phyloP scores from a whole-genome alignment of 2,888 invertebrate species.

The Thelaira solivaga region DNA sequence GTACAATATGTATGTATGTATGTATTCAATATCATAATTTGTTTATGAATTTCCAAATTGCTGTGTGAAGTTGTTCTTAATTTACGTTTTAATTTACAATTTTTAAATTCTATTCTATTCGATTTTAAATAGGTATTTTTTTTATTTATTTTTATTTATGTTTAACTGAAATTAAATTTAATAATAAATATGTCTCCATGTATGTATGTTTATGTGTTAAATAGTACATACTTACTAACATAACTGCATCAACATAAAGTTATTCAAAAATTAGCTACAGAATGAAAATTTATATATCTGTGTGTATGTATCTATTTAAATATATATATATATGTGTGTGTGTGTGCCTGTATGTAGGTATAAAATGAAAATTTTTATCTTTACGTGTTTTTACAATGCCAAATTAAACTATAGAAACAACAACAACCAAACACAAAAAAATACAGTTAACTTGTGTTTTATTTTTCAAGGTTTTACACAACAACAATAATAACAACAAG shows the following conservation, averaged over 20 bases:
- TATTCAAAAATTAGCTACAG: conserved; percentile 3
- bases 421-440: conserved; percentile 42
- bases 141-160: not conserved
- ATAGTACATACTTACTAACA: not conserved
- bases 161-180: conserved; percentile 1
- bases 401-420: conserved; percentile 46
- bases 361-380: conserved; percentile 61
- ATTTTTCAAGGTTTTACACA: conserved; percentile 63
- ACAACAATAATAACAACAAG: conserved; percentile 49
- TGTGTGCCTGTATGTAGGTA: too few relatives aligned
- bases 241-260: conserved; percentile 11
- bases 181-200: conserved; percentile 17
- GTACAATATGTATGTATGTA: not conserved
- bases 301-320: too few relatives aligned
- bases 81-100: not conserved
- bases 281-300: too few relatives aligned
- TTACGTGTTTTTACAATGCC: conserved; percentile 67
- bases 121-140: conserved; percentile 4
- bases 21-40: too few relatives aligned
- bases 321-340: too few relatives aligned
- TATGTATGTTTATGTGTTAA: conserved; percentile 42
- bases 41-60: not conserved
- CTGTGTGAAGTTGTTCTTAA: not conserved
- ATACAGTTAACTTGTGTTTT: conserved; percentile 67
- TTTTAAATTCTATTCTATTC: not conserved